Percentiles rank a stretch among this genome's conserved stretches.
phyloP scores from a whole-genome alignment of 2,797 vertebrate genomes.

The Sternotherus odoratus region DNA sequence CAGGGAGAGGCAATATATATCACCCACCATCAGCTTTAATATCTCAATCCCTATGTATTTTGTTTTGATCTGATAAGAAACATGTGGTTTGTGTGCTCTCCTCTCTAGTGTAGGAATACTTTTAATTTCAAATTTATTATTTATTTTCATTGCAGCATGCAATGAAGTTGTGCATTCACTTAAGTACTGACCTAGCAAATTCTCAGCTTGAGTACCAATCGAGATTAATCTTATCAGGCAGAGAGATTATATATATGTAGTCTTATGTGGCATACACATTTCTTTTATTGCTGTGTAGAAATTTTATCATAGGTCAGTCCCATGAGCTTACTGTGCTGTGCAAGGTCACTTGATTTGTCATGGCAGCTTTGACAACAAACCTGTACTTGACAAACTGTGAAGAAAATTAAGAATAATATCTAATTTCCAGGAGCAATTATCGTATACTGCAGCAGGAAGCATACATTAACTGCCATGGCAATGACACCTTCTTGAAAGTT shows the following conservation, averaged over 20 bases:
- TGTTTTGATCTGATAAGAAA: neutral
- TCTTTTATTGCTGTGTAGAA: neutral
- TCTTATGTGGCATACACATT: neutral
- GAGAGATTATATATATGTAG: neutral
- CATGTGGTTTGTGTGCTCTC: neutral
- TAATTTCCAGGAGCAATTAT: constrained; percentile 81
- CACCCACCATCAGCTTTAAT: neutral
- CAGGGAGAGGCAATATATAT: neutral
- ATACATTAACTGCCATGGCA: constrained; percentile 77
- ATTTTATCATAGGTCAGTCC: neutral
- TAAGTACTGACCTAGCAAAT: constrained; percentile 8
- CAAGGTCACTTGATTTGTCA: constrained; percentile 76
- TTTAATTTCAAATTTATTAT: neutral
- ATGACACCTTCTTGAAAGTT: constrained; percentile 75
- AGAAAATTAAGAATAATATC: constrained; percentile 84
- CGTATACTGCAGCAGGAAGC: constrained; percentile 70
- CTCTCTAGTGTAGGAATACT: neutral
- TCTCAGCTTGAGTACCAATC: neutral
- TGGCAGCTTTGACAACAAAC: constrained; percentile 73
- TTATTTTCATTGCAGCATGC: neutral
- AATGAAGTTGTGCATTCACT: neutral
- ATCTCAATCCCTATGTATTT: neutral
- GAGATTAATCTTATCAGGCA: constrained; percentile 20
- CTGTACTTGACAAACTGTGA: constrained; percentile 77
- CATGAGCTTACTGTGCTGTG: constrained; percentile 30